phyloP scores from a whole-genome alignment of 92 coral and sea anemone species.

The Montipora capitata region DNA sequence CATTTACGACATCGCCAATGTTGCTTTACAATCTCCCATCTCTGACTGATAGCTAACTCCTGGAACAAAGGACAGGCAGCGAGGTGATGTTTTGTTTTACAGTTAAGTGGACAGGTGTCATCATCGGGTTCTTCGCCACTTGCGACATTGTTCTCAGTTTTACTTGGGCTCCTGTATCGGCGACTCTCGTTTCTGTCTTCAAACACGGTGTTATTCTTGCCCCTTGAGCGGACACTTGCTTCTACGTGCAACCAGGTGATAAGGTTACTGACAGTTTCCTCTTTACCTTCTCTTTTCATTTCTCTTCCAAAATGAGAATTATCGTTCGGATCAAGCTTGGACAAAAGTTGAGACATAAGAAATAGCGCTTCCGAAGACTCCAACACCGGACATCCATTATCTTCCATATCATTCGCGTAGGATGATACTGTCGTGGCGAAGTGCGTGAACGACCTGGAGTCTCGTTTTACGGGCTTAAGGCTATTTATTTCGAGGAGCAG shows the following conservation, averaged over 20 bases:
- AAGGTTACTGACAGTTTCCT: slow-evolving; percentile 63
- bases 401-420: no score
- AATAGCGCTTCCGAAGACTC: no score
- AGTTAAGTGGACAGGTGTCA: slow-evolving; percentile 76
- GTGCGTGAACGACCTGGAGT: no score
- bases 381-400: no score
- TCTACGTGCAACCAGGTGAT: no score
- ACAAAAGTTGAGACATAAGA: no score
- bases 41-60: slow-evolving; percentile 52
- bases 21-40: slow-evolving; percentile 74
- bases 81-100: slow-evolving; percentile 30
- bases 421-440: no score
- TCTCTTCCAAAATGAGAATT: slow-evolving; percentile 9
- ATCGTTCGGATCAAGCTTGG: no score
- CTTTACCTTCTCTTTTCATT: slow-evolving; percentile 52
- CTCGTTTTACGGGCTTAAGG: slow-evolving; percentile 9
- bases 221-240: no score
- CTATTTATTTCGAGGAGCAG: slow-evolving; percentile 55
- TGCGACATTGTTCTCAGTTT: slow-evolving; percentile 44
- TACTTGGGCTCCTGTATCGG: slow-evolving; percentile 3
- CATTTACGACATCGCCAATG: no score
- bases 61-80: slow-evolving; percentile 56
- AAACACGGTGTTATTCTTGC: neutral
- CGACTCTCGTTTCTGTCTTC: slow-evolving; percentile 17
- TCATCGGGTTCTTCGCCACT: slow-evolving; percentile 29